Evolutionary conservation across 2,797 vertebrate genomes (phyloP).

Genomic region (Liparis tanakae): DNA sequence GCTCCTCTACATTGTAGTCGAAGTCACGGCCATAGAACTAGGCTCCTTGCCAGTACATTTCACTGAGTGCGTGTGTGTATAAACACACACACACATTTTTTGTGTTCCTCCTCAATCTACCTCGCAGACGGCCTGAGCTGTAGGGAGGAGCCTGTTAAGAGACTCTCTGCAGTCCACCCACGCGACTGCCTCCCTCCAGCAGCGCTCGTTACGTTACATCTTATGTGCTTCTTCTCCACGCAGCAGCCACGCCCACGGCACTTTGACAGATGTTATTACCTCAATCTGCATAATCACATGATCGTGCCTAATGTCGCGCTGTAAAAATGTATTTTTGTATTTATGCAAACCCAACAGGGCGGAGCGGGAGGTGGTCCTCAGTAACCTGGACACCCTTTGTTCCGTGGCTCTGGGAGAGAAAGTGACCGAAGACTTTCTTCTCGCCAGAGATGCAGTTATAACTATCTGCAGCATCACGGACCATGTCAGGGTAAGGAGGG

Average conservation of each 20-base stretch:
- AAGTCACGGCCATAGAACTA: slow-evolving; percentile 70
- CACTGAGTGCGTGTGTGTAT: background rate
- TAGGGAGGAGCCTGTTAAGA: slow-evolving; percentile 51
- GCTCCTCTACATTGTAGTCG: slow-evolving; percentile 59
- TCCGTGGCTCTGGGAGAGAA: slow-evolving; percentile 89
- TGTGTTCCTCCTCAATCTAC: slow-evolving; percentile 57
- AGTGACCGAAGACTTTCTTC: slow-evolving; percentile 87
- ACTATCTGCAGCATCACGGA: slow-evolving; percentile 89
- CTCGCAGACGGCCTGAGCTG: slow-evolving; percentile 70
- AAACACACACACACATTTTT: too few species aligned
- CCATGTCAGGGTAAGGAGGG: slow-evolving; percentile 85
- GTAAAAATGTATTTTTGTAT: slow-evolving; percentile 19
- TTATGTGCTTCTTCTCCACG: slow-evolving; percentile 65
- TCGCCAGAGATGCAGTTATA: slow-evolving; percentile 90
- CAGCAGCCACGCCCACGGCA: too few species aligned
- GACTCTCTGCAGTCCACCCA: slow-evolving; percentile 78
- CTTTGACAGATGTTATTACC: slow-evolving; percentile 33
- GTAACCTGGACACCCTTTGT: slow-evolving; percentile 94
- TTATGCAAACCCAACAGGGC: slow-evolving; percentile 77
- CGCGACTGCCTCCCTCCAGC: slow-evolving; percentile 67
- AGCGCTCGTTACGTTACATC: slow-evolving; percentile 77
- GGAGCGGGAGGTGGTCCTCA: slow-evolving; percentile 92
- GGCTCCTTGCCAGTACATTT: slow-evolving; percentile 65
- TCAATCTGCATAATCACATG: slow-evolving; percentile 38
- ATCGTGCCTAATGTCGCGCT: slow-evolving; percentile 1